Percentiles rank a stretch among this genome's conserved stretches.
Evolutionary conservation across 2,888 invertebrate genomes (phyloP).

Genomic region (Allolobophora icterica): DNA sequence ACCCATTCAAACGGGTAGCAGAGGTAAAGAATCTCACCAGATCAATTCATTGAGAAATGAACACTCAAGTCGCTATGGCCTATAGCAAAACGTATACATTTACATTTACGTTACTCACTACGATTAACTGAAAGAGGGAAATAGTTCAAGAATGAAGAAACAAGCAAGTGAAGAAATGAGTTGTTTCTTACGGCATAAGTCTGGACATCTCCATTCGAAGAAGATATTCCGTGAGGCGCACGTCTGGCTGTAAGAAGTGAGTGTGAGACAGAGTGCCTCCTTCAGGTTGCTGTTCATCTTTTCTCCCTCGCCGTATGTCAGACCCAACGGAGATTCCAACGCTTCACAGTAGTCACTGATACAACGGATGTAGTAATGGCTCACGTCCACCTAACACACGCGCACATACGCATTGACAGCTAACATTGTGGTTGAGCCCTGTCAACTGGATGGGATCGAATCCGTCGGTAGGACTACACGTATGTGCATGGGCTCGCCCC

Average conservation of each 20-base stretch:
- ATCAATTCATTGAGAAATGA: no score
- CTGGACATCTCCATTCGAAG: conserved; percentile 78
- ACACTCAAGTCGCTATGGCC: no score
- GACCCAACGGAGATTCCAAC: neutral
- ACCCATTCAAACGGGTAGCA: no score
- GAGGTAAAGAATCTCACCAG: no score
- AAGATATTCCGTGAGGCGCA: conserved; percentile 69
- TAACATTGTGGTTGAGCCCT: no score
- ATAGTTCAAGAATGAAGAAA: no score
- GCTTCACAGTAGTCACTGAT: conserved; percentile 78
- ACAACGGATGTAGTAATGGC: conserved; percentile 66
- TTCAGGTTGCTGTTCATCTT: conserved; percentile 70
- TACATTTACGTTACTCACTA: neutral
- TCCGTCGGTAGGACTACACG: no score
- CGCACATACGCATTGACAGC: neutral
- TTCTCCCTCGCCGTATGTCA: conserved; percentile 53
- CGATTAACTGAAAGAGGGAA: neutral
- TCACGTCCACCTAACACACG: conserved; percentile 44
- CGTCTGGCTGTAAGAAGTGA: conserved; percentile 78
- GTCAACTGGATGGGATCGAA: no score
- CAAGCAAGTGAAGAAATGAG: neutral
- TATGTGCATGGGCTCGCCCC: no score
- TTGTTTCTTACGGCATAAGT: conserved; percentile 78
- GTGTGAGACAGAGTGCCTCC: conserved; percentile 67
- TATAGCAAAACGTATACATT: no score